Conservation (phyloP, 2,888 invertebrate genomes). For the Nezara viridula region DNA sequence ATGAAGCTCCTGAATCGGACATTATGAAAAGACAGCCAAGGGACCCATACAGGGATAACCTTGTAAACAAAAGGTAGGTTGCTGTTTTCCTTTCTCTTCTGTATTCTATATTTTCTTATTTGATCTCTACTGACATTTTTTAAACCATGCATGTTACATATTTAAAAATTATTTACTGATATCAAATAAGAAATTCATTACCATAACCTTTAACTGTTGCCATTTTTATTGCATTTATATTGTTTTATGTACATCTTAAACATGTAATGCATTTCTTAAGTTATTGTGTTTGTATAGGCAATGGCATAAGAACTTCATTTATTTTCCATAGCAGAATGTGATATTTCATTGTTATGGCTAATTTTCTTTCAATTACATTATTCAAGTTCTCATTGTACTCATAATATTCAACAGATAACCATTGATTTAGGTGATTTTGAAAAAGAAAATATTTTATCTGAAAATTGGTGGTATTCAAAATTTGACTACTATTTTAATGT, state of each 20-base stretch:
- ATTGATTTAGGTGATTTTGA: neutral
- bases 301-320: neutral
- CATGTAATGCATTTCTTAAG: neutral
- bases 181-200: neutral
- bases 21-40: slow-evolving; percentile 99
- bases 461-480: neutral
- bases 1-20: slow-evolving; percentile 98
- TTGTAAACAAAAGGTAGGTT: slow-evolving; percentile 97
- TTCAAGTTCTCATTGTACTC: neutral
- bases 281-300: neutral
- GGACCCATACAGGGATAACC: slow-evolving; percentile 97
- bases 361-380: neutral
- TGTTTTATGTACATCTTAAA: neutral
- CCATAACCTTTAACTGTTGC: slow-evolving; percentile 50
- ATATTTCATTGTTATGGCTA: neutral
- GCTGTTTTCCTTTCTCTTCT: slow-evolving; percentile 65
- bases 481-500: no score
- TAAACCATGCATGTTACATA: slow-evolving; percentile 36
- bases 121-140: neutral
- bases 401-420: neutral
- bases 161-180: neutral
- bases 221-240: neutral
- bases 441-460: neutral
- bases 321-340: neutral
- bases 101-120: slow-evolving; percentile 37